These are phyloP conservation scores for Mythimna lalbum DNA, from an alignment of 2,888 invertebrate species.

Conservation along the genomic window DNA sequence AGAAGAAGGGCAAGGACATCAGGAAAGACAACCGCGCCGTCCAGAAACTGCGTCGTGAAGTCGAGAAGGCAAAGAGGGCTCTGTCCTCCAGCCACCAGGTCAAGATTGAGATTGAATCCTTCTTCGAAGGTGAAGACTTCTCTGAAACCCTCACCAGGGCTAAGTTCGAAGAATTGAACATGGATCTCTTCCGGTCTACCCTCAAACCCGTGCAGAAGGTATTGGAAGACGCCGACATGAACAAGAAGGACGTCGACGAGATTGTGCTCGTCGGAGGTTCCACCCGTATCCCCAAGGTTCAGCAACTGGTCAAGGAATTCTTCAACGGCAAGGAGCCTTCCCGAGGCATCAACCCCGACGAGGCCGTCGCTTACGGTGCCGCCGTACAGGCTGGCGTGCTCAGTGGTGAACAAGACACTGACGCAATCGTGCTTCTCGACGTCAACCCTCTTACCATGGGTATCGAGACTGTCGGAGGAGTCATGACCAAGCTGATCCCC, in stretches of 20 bases:
- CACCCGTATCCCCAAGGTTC: conserved; percentile 99
- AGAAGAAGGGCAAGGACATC: conserved; percentile 99
- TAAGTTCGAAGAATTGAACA: conserved; percentile 99
- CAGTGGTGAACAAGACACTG: conserved; percentile 99
- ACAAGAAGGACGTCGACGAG: conserved; percentile 99
- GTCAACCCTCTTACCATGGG: conserved; percentile 99
- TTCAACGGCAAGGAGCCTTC: conserved; percentile 99
- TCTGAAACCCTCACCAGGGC: conserved; percentile 99
- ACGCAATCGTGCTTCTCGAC: conserved; percentile 98
- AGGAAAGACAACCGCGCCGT: conserved; percentile 98
- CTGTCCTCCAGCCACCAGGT: conserved; percentile 98
- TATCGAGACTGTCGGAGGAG: conserved; percentile 99
- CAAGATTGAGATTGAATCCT: conserved; percentile 99
- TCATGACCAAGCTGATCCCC: conserved; percentile 99
- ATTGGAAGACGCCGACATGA: conserved; percentile 99
- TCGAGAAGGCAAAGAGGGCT: conserved; percentile 99
- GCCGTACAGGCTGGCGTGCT: conserved; percentile 99
- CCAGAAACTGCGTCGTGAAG: conserved; percentile 98
- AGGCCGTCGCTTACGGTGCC: conserved; percentile 99
- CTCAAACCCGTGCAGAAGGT: conserved; percentile 98
- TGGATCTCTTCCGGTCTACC: conserved; percentile 97
- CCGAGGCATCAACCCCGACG: conserved; percentile 99
- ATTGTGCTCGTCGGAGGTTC: conserved; percentile 99
- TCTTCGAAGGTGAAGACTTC: conserved; percentile 99
- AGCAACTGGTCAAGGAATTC: conserved; percentile 97